Evolutionary conservation across 2,888 invertebrate species (phyloP).

Genomic region (Brachynemurus nebulosus): DNA sequence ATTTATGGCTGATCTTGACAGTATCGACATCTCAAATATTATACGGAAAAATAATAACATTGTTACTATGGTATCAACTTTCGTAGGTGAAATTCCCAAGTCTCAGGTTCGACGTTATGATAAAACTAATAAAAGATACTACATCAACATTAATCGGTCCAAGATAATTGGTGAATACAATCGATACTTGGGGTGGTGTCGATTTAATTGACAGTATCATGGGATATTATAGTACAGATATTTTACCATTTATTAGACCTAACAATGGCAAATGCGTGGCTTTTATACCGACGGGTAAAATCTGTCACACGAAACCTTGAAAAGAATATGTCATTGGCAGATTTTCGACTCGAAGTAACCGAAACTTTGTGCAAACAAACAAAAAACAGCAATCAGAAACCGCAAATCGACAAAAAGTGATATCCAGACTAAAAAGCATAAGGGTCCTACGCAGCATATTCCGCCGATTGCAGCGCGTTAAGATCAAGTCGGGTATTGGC

Average conservation of each 20-base stretch:
- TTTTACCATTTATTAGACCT: conserved; percentile 17
- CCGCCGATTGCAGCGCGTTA: too few relatives aligned
- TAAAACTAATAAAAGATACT: neutral
- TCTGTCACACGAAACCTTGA: neutral
- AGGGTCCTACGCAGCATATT: too few relatives aligned
- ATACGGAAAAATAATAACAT: conserved; percentile 19
- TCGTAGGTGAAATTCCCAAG: conserved; percentile 12
- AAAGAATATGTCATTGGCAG: neutral
- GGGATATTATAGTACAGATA: conserved; percentile 12
- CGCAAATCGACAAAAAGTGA: too few relatives aligned
- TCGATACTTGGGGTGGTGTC: conserved; percentile 18
- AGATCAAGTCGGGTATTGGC: too few relatives aligned
- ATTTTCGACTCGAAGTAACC: neutral
- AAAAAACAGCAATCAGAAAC: too few relatives aligned
- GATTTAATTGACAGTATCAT: conserved; percentile 16
- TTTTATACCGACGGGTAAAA: neutral
- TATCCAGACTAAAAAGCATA: too few relatives aligned
- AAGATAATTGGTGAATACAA: conserved; percentile 15
- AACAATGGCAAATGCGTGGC: conserved; percentile 15
- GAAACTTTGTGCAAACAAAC: neutral
- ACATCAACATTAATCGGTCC: conserved; percentile 11
- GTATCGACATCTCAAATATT: conserved; percentile 17
- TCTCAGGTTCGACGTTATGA: neutral
- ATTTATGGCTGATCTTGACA: conserved; percentile 18
- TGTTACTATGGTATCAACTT: conserved; percentile 20